Conservation (phyloP, 2,113 vertebrate genomes). For the Vulpes lagopus region DNA sequence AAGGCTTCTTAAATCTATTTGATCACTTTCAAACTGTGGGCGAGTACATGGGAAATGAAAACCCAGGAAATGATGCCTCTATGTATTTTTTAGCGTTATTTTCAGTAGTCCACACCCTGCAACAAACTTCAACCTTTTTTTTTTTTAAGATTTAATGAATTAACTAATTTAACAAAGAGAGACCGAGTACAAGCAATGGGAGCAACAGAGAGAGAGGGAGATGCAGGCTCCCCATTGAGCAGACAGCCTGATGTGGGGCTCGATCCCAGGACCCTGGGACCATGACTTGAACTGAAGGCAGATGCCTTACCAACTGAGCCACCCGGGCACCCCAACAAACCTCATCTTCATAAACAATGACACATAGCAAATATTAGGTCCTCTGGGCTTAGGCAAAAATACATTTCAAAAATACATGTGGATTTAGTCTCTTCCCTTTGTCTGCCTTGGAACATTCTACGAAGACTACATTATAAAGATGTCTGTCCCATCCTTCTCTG, state of each 20-base stretch:
- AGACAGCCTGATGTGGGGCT: too few species aligned
- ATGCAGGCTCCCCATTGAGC: too few species aligned
- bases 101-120: neutral
- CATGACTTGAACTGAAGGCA: too few species aligned
- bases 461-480: neutral
- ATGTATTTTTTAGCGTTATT: slow-evolving; percentile 38
- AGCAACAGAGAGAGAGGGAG: too few species aligned
- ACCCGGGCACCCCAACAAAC: neutral
- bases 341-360: slow-evolving; percentile 36
- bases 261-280: too few species aligned
- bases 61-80: neutral
- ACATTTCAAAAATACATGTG: slow-evolving; percentile 25
- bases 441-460: neutral
- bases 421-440: neutral
- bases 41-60: slow-evolving; percentile 55
- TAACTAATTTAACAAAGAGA: too few species aligned
- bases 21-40: neutral
- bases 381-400: slow-evolving; percentile 27
- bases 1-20: slow-evolving; percentile 37
- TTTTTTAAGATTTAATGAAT: too few species aligned
- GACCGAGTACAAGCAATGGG: too few species aligned
- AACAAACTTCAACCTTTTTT: neutral
- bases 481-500: neutral
- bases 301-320: too few species aligned
- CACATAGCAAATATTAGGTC: neutral